Evolutionary conservation across 2,888 invertebrate genomes (phyloP), one percentile per base, ranked within the genome.

Genomic region (Eilema sororculum): DNA sequence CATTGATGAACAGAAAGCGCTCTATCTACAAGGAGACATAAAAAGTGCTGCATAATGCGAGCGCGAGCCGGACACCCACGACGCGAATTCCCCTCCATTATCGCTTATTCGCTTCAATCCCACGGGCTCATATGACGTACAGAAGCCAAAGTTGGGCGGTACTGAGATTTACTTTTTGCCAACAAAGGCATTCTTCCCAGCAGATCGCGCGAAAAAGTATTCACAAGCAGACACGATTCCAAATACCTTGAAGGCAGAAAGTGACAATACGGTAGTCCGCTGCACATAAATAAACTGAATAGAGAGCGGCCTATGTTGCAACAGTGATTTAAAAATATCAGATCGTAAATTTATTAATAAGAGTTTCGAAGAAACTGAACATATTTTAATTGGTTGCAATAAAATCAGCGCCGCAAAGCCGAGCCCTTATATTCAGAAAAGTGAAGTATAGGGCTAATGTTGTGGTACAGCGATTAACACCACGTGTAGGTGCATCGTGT

Each of bases 21-120:
- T 84, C 79, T 81, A 83, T 84, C 78, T 83, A 84, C 76, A 83
- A 81, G 84, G 80, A 81, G 74, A 82, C 80, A 87, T 88, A 93
- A 94, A 93, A 94, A 93, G 85, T 87, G 84, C 86, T 87, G 86
- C 87, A 93, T 89, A 93, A 92, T 90, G 88, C 87, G 85, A 82
- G 84, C 84, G 86, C 84, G 86, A 81, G 85, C 80, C 83, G 94
- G 90, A 95, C 95, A 95, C 95, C 95, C 95, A 95, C 95, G 95
- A 91, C 72, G 95, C 89, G 69, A 88, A 90, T 89, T 90, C 88
- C 78, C 86, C 82, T 77, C 90, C 90, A 91, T 93, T 92, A 93
- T 91, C 86, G 78, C 77, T 79, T 72, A 65, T 63, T 69, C 68
- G 37, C 66, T 69, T 73, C 83, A 87, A 87, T 94, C 94, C 90